phyloP scores from a whole-genome alignment of 1,140 invertebrate genomes.

The Cherax destructor region DNA sequence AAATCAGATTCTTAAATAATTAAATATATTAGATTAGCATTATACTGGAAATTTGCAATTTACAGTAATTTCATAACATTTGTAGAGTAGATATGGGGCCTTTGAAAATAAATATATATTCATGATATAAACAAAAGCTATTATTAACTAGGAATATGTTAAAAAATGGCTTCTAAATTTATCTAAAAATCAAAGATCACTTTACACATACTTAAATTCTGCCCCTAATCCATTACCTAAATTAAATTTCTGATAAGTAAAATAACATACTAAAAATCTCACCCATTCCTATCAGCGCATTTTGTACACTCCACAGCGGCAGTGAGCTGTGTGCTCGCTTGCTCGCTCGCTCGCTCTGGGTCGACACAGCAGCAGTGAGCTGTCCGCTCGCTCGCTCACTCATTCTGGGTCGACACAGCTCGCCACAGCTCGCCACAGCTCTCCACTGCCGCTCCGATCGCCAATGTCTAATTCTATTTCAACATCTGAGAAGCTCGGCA shows the following conservation, averaged over 20 bases:
- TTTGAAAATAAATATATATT: conserved; percentile 62
- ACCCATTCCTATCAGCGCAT: conserved; percentile 52
- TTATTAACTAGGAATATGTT: conserved; percentile 52
- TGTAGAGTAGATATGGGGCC: conserved; percentile 64
- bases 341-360: too few relatives aligned
- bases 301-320: not conserved
- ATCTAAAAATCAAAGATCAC: conserved; percentile 59
- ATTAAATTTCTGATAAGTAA: conserved; percentile 44
- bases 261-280: conserved; percentile 42
- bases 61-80: conserved; percentile 36
- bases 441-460: not conserved
- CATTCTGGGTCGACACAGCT: too few relatives aligned
- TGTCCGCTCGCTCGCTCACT: too few relatives aligned
- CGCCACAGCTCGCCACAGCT: too few relatives aligned
- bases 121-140: conserved; percentile 36
- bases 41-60: conserved; percentile 34
- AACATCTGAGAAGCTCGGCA: not conserved
- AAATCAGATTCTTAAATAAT: conserved; percentile 54
- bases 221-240: conserved; percentile 60
- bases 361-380: too few relatives aligned
- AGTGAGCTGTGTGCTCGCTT: too few relatives aligned
- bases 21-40: conserved; percentile 48
- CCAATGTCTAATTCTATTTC: not conserved
- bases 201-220: conserved; percentile 57
- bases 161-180: conserved; percentile 40